These are phyloP conservation scores for Manacus vitellinus DNA, from an alignment of 2,113 vertebrate genomes.

Conservation along the genomic window DNA sequence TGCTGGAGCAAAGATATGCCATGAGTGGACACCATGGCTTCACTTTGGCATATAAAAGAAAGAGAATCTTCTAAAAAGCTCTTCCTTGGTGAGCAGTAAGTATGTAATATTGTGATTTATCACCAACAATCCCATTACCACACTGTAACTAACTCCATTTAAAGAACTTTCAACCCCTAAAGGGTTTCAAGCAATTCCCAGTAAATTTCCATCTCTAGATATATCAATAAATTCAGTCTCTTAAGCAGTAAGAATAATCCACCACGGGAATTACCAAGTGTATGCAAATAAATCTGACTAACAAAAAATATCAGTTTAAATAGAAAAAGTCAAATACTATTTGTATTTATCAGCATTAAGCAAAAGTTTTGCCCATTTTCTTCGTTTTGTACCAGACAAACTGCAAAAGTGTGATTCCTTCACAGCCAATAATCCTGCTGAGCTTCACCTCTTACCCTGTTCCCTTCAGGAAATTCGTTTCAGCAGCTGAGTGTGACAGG, in stretches of 20 bases:
- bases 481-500: neutral
- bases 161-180: neutral
- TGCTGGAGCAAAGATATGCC: neutral
- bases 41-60: neutral
- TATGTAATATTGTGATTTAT: neutral
- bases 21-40: neutral
- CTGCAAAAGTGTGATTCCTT: neutral
- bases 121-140: neutral
- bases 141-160: neutral
- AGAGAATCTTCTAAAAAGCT: neutral
- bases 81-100: neutral
- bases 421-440: constrained; percentile 1
- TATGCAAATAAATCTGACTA: neutral
- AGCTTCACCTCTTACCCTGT: constrained; percentile 16
- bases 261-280: neutral
- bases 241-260: neutral
- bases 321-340: neutral
- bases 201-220: constrained; percentile 7
- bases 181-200: constrained; percentile 10
- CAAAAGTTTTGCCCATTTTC: neutral
- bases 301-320: neutral
- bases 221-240: constrained; percentile 1
- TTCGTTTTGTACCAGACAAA: constrained; percentile 30
- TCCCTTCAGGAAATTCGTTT: neutral
- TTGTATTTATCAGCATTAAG: neutral